These are phyloP conservation scores for Aspidiotus destructor DNA, from an alignment of 2,888 invertebrate species.

Conservation along the genomic window DNA sequence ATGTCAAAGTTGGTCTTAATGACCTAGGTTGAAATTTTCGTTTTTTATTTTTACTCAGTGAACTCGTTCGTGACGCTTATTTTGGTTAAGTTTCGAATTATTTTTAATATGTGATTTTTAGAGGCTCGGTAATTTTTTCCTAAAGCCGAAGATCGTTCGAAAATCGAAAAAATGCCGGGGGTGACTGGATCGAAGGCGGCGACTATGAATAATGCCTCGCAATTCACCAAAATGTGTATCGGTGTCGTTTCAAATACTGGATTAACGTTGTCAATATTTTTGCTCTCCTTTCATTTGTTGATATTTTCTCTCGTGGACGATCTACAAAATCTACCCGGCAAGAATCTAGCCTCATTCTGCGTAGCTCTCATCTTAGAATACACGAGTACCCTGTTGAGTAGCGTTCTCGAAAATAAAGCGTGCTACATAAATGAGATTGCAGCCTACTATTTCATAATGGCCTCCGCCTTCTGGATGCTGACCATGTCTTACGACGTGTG, in stretches of 20 bases:
- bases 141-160: too few species aligned
- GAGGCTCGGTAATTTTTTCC: too few species aligned
- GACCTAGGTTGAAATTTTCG: too few species aligned
- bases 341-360: conserved; percentile 47
- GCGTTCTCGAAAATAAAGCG: conserved; percentile 40
- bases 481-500: conserved; percentile 47
- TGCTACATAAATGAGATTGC: conserved; percentile 44
- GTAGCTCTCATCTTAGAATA: conserved; percentile 45
- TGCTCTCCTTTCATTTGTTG: conserved; percentile 44
- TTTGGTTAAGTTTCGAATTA: too few species aligned
- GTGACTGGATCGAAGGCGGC: too few species aligned
- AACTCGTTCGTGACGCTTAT: too few species aligned
- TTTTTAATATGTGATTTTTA: too few species aligned
- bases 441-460: conserved; percentile 46
- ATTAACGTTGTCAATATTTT: conserved; percentile 42
- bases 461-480: conserved; percentile 49
- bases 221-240: conserved; percentile 9
- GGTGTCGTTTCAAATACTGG: conserved; percentile 15
- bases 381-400: conserved; percentile 42
- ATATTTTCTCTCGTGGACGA: conserved; percentile 44
- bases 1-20: too few species aligned
- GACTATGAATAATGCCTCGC: conserved; percentile 3
- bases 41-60: too few species aligned
- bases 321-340: conserved; percentile 46
- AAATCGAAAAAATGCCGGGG: too few species aligned